Evolutionary conservation across 2,888 invertebrate genomes (phyloP), one percentile per base, ranked within the genome.

Genomic region (Palloptera scutellata): DNA sequence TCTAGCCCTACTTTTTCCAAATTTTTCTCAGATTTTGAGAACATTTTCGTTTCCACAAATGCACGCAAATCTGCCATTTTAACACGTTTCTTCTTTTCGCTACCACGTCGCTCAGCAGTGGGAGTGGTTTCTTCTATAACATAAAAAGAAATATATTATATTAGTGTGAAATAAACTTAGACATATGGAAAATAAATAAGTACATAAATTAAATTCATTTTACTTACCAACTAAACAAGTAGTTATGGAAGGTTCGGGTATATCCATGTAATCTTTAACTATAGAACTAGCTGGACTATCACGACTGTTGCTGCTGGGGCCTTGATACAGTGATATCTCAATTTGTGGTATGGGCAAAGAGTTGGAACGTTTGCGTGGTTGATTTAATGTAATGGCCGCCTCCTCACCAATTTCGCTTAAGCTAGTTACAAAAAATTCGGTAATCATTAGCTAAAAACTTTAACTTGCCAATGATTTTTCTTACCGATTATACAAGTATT

Each of bases 271-370:
- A 78, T 92, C 93, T 81, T 92, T 92, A 6, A 88, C 78, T 53
- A 83, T 77, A 0, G 85, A 85, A 66, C 85, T 85, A 40, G 83
- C 81, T 0, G 80, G 85, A 75, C 83, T 86, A 64, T 84, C 85
- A 3, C 84, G 83, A 72, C 82, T 86, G 43, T 84, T 84, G 67
- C 81, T 82, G 20, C 81, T 92, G 0, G 91, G 91, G 75, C 91
- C 92, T 82, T 93, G 93, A 80, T 93, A 94, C 41, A 94, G 86
- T 0, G 95, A 95, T 1, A 95, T 91, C 84, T 95, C 94, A 69
- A 96, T 95, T 86, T 96, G 95, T 1, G 96, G 95, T 81, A 95
- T 95, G 0, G 98, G 97, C 64, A 97, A 85, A 0, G 97, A 98
- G 81, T 95, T 95, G 78, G 97, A 97, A 63, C 97, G 88, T 80